Evolutionary conservation across 2,797 vertebrate species (phyloP).

Genomic region (Ciconia nigra): DNA sequence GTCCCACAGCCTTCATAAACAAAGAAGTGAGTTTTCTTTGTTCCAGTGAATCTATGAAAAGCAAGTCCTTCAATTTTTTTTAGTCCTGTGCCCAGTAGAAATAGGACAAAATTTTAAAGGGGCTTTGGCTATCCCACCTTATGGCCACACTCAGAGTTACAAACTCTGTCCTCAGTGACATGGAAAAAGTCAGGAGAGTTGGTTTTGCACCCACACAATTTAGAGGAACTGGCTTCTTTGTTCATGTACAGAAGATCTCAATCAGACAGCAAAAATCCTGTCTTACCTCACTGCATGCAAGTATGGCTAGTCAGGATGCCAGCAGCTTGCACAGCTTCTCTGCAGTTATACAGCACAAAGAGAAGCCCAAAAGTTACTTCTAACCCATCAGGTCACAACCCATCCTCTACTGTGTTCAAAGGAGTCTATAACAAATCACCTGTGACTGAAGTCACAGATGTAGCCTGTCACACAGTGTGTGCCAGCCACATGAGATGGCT

Average conservation of each 20-base stretch:
- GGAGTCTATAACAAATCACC: neutral
- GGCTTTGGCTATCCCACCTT: neutral
- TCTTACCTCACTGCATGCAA: neutral
- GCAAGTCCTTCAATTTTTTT: neutral
- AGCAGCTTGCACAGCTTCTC: neutral
- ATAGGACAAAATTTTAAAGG: neutral
- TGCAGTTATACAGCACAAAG: neutral
- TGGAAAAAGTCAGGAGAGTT: neutral
- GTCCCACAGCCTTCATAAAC: neutral
- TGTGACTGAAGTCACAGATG: neutral
- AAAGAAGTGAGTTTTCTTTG: neutral
- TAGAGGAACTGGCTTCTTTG: neutral
- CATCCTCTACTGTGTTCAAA: neutral
- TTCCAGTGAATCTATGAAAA: neutral
- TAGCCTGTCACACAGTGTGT: neutral
- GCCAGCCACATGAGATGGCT: neutral
- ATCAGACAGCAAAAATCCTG: neutral
- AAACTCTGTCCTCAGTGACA: neutral
- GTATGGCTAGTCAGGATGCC: neutral
- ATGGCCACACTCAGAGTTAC: neutral
- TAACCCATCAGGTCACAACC: neutral
- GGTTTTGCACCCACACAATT: neutral
- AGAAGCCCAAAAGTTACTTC: neutral
- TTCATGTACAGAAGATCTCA: neutral
- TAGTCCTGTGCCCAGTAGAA: neutral